Evolutionary conservation across 2,888 invertebrate species (phyloP), one percentile per base, ranked within the genome.

Genomic region (Campoplex capitator): DNA sequence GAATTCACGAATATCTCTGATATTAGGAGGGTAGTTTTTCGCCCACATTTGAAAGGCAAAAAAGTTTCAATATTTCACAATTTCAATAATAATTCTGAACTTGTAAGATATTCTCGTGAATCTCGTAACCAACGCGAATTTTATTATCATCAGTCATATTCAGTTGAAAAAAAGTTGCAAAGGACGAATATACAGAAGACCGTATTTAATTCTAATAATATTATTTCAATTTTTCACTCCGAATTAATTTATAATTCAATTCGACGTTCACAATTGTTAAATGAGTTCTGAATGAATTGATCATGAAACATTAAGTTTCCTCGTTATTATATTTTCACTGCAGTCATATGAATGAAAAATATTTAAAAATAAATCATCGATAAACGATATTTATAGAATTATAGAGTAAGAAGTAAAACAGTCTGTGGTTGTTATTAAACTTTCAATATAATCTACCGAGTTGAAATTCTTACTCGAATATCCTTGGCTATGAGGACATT

Each of bases 1-100:
- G 74, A 67, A 78, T 74, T 75, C 78, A 82, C 42, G 67, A 78
- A 85, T 82, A 74, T 2, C 51, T 2, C 51, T 13, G 78, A 74
- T n/a, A 38, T 38, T 38, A 38, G 32, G 51, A n/a, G 13, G 68
- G 13, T 58, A 67, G 73, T 78, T 75, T 80, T 51, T 56, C 11
- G 23, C 23, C 0, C 70, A 23, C 54, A 62, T 75, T 62, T 65
- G 16, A 76, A 71, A 45, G 65, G 58, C 51, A 71, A 48, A 79
- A 51, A 35, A 75, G 3, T 11, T 76, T 7, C 9, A 65, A 35
- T 35, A 62, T 45, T 76, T 45, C 11, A 32, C 18, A 42, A 62
- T 76, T 28, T 48, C n/a, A 9, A 76, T 76, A 45, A 76, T 51
- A 65, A 28, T 77, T 32, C 23, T n/a, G 54, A 77, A 65, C 48